phyloP scores from a whole-genome alignment of 1,140 invertebrate species.

The Sycobia sp. region DNA sequence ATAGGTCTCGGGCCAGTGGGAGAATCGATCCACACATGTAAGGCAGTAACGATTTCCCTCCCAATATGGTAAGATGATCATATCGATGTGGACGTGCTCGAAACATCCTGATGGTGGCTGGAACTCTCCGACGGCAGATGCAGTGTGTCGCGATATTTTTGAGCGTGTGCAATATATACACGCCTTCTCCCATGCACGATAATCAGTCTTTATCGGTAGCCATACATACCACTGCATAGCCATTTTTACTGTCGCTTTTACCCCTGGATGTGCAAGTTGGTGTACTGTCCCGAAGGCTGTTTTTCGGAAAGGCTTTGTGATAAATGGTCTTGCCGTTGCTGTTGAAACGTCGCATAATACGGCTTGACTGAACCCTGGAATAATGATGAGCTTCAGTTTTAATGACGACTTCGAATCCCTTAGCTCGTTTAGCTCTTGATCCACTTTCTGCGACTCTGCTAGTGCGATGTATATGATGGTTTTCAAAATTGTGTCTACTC shows the following conservation, averaged over 20 bases:
- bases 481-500: slow-evolving; percentile 23
- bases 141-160: slow-evolving; percentile 28
- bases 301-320: slow-evolving; percentile 35
- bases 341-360: slow-evolving; percentile 34
- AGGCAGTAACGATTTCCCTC: not conserved
- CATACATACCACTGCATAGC: slow-evolving; percentile 36
- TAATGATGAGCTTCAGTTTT: too few species aligned
- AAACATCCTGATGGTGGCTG: slow-evolving; percentile 16
- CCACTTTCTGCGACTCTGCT: too few species aligned
- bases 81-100: slow-evolving; percentile 28
- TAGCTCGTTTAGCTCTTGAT: slow-evolving; percentile 11
- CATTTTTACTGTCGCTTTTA: slow-evolving; percentile 24
- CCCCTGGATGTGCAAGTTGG: slow-evolving; percentile 38
- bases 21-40: not conserved
- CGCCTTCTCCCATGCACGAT: slow-evolving; percentile 27
- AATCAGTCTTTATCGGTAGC: slow-evolving; percentile 37
- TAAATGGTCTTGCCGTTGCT: slow-evolving; percentile 16
- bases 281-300: slow-evolving; percentile 48
- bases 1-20: too few species aligned
- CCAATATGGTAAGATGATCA: not conserved
- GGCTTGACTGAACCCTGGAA: too few species aligned
- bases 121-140: slow-evolving; percentile 13
- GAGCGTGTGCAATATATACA: slow-evolving; percentile 35
- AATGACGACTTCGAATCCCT: not conserved
- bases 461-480: not conserved